phyloP scores from a whole-genome alignment of 2,113 vertebrate species.

The Heteronetta atricapilla region DNA sequence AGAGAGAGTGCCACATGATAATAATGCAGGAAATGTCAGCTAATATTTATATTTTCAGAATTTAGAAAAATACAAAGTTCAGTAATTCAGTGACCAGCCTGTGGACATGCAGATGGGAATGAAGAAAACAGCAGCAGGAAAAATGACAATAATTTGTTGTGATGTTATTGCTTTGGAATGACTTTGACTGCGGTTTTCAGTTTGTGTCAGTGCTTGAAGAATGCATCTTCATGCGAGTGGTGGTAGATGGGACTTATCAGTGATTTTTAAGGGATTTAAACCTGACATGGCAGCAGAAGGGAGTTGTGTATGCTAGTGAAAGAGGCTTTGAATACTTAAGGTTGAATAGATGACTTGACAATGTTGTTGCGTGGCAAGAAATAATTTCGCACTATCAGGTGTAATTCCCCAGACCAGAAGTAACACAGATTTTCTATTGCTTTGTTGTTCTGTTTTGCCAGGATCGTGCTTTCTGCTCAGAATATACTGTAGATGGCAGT shows the following conservation, averaged over 20 bases:
- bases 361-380: background rate
- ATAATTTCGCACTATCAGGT: background rate
- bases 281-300: background rate
- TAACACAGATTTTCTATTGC: background rate
- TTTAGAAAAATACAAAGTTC: background rate
- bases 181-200: background rate
- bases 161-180: background rate
- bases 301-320: background rate
- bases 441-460: background rate
- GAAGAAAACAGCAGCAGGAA: background rate
- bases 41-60: background rate
- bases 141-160: background rate
- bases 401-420: background rate
- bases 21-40: background rate
- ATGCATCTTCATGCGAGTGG: background rate
- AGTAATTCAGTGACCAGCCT: background rate
- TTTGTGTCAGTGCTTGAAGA: background rate
- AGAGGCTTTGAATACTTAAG: background rate
- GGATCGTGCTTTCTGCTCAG: background rate
- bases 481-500: conserved; percentile 50
- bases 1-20: background rate
- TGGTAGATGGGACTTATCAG: background rate
- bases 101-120: background rate
- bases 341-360: background rate
- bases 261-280: conserved; percentile 1